Base-by-base conservation (phyloP, 2,888 invertebrate genomes). In the Temnothorax rugatulus region DNA sequence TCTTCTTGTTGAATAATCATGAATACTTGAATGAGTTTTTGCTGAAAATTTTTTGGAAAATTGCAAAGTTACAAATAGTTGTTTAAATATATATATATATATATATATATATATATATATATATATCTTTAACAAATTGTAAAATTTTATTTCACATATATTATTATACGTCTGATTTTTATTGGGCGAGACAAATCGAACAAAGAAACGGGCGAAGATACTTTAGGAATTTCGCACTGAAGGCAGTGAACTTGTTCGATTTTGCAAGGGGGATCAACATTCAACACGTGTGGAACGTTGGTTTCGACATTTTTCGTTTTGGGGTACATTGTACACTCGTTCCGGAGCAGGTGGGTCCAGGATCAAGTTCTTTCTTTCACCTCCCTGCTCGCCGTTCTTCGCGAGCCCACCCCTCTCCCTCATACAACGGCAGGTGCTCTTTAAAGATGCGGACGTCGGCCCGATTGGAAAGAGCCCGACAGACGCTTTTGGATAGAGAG, bases 301-400 rank as follows among this genome's bases (percentile, higher is more conserved):
- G 66, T 84, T 71, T 81, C 66, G 81, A 69, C 54, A 84, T 76
- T 89, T 87, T 89, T 85, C 63, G 69, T 84, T 89, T 88, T 74
- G 81, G 77, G 75, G 76, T 81, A 59, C 86, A 91, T 91, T 93
- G 91, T 92, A 89, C 82, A 84, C 57, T 69, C 75, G 84, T 85
- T 88, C 76, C 83, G 83, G 87, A 92, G 91, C 93, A 93, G 93
- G 93, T 93, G 93, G 91, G 85, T 88, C 85, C 81, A 84, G 82
- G 90, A 91, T 89, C 90, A 85, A 89, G 90, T 89, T 88, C 85
- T 85, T 82, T 83, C 83, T 88, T 86, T 68, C 64, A 54, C 73
- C 82, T 83, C 61, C 21, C 71, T 61, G 47, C 61, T 47, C 50
- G 34, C 57, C 57, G 34, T 44, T 63, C 68, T 63, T 21, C 59